phyloP scores from a whole-genome alignment of 2,113 vertebrate species.

The Rafetus swinhoei region DNA sequence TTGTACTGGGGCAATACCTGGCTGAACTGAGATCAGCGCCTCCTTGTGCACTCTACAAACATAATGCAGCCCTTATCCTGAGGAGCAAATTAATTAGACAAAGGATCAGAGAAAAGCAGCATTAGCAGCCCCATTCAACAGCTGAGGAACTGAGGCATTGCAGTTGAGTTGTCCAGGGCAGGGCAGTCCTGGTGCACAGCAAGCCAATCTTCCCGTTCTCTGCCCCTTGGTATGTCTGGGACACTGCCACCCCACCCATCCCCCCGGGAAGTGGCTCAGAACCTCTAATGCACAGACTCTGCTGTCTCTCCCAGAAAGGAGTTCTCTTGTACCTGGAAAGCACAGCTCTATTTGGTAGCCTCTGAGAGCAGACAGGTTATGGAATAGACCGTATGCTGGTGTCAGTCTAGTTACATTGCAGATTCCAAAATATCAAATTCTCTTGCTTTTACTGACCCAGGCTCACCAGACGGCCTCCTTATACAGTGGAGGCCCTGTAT shows the following conservation, averaged over 20 bases:
- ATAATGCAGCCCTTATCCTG: not conserved
- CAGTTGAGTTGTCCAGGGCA: no score
- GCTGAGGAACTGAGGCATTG: no score
- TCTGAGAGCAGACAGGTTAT: not conserved
- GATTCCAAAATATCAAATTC: not conserved
- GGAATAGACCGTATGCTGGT: not conserved
- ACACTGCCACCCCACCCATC: no score
- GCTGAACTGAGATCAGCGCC: not conserved
- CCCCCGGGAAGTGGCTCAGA: no score
- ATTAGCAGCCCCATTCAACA: not conserved
- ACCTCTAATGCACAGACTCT: no score
- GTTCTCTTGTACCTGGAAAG: not conserved
- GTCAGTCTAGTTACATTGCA: not conserved
- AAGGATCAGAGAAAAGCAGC: not conserved
- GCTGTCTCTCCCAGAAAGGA: no score
- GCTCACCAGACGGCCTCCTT: not conserved
- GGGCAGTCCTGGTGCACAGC: not conserved
- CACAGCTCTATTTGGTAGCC: not conserved
- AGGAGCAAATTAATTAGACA: not conserved
- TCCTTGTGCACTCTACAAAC: not conserved
- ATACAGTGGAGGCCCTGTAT: not conserved
- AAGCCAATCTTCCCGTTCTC: not conserved
- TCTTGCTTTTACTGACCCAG: not conserved
- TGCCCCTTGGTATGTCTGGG: no score
- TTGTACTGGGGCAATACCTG: no score